Evolutionary conservation across 2,797 vertebrate genomes (phyloP).

Genomic region (Fistularia tabacaria): DNA sequence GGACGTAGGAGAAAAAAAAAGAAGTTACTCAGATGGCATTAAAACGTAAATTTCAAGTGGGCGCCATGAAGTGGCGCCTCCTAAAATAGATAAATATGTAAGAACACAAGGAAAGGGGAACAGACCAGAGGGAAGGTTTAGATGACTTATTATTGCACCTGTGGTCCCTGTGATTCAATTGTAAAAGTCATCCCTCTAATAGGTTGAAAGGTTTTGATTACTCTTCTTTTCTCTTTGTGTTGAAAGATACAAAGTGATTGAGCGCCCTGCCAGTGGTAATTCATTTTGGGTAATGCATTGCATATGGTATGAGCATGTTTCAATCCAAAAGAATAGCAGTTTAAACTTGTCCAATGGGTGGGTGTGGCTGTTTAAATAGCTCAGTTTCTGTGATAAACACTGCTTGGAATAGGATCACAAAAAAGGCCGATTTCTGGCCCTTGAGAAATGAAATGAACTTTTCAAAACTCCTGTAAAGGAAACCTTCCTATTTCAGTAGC

Average conservation of each 20-base stretch:
- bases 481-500: no score
- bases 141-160: constrained; percentile 99
- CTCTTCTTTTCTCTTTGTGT: constrained; percentile 97
- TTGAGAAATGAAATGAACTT: constrained; percentile 7
- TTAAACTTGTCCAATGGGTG: constrained; percentile 88
- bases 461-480: not conserved
- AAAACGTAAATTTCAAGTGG: constrained; percentile 78
- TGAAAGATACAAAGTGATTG: constrained; percentile 98
- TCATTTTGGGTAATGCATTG: constrained; percentile 97
- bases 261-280: constrained; percentile 96
- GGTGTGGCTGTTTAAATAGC: constrained; percentile 66
- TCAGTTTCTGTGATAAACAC: constrained; percentile 58
- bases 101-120: constrained; percentile 89
- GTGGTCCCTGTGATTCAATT: constrained; percentile 99
- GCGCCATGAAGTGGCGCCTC: constrained; percentile 74
- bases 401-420: constrained; percentile 20
- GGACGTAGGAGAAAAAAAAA: constrained; percentile 44
- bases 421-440: constrained; percentile 8
- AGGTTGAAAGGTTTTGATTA: constrained; percentile 99
- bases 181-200: constrained; percentile 99
- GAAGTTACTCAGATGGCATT: constrained; percentile 74
- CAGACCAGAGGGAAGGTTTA: constrained; percentile 92
- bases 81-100: constrained; percentile 98
- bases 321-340: constrained; percentile 92
- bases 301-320: constrained; percentile 94